Conservation (phyloP, 2,113 vertebrate species). For the Dipodomys ordii region DNA sequence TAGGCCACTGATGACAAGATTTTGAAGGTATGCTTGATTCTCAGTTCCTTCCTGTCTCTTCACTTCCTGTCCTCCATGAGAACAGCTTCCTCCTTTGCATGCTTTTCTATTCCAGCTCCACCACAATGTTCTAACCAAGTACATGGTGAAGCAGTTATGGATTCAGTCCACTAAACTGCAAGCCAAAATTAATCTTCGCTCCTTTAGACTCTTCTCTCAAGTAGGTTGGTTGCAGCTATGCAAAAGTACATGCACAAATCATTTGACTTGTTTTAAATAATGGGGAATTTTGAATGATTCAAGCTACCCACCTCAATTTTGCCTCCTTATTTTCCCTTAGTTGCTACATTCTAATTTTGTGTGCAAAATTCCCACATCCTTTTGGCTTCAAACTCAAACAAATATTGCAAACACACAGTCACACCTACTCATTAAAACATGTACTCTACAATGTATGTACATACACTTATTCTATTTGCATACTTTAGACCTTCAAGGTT, state of each 20-base stretch:
- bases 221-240: background rate
- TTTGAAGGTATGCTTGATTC: no score
- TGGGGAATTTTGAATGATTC: background rate
- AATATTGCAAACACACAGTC: conserved; percentile 19
- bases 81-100: background rate
- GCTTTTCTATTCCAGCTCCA: no score
- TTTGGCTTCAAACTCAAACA: conserved; percentile 45
- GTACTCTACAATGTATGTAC: background rate
- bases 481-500: background rate
- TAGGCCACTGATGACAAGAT: no score
- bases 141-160: no score
- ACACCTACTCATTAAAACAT: background rate
- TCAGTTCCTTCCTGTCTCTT: no score
- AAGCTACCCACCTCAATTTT: background rate
- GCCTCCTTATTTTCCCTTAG: background rate
- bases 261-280: background rate
- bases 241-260: background rate
- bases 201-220: background rate
- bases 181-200: background rate
- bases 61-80: background rate
- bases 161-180: background rate
- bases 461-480: background rate
- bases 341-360: background rate
- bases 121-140: background rate
- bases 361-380: background rate